Evolutionary conservation across 2,888 invertebrate genomes (phyloP).

Genomic region (Hirtodrosophila cameraria): DNA sequence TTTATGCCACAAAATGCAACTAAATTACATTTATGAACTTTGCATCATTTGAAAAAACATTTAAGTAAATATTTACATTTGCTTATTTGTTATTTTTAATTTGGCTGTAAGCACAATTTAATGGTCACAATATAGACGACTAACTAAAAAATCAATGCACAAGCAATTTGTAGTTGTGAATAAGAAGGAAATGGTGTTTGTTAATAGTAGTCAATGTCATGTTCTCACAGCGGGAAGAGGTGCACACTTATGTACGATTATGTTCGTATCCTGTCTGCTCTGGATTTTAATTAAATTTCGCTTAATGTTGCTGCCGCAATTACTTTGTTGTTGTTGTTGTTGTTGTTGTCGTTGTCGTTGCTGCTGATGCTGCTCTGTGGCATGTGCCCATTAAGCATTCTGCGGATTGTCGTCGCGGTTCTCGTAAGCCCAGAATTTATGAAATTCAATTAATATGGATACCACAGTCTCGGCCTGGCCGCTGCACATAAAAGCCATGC

Average conservation of each 20-base stretch:
- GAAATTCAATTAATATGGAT: slow-evolving; percentile 96
- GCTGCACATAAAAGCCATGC: slow-evolving; percentile 84
- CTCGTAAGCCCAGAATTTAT: slow-evolving; percentile 98
- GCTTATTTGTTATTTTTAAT: no score
- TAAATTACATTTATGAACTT: neutral
- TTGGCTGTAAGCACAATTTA: slow-evolving; percentile 15
- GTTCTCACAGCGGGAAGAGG: neutral
- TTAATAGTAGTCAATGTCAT: neutral
- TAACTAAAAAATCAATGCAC: slow-evolving; percentile 20
- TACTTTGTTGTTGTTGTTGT: slow-evolving; percentile 18
- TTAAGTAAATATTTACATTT: slow-evolving; percentile 4
- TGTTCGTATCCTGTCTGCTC: slow-evolving; percentile 7
- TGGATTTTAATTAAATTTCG: slow-evolving; percentile 70
- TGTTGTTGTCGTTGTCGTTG: slow-evolving; percentile 13
- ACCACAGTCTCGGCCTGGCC: slow-evolving; percentile 97
- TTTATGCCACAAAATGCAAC: slow-evolving; percentile 18
- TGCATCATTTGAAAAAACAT: slow-evolving; percentile 5
- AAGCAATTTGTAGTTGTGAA: slow-evolving; percentile 19
- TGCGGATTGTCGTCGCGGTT: slow-evolving; percentile 89
- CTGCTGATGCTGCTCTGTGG: slow-evolving; percentile 7
- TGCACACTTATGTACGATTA: neutral
- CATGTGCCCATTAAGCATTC: slow-evolving; percentile 72
- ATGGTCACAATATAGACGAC: slow-evolving; percentile 6
- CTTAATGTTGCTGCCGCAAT: slow-evolving; percentile 52
- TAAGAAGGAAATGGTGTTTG: neutral